A percentile compares a stretch with the other conserved stretches of the same genome.
These are phyloP conservation scores for Menura novaehollandiae DNA, from an alignment of 2,113 vertebrate genomes.

Conservation along the genomic window DNA sequence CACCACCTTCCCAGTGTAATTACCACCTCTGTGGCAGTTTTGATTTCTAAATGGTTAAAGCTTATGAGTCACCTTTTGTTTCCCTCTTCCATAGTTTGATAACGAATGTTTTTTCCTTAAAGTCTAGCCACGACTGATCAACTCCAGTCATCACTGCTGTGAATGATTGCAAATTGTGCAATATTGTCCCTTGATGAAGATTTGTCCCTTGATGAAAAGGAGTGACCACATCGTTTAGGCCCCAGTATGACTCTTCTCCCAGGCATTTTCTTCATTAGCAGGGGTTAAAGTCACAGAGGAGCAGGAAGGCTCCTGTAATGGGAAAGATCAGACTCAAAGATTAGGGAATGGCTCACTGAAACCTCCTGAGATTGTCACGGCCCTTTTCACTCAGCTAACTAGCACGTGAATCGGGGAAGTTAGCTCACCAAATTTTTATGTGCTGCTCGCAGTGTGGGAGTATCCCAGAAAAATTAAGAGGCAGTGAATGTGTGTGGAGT, in stretches of 20 bases:
- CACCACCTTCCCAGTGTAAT: background rate
- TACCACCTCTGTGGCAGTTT: background rate
- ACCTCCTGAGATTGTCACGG: background rate
- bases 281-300: background rate
- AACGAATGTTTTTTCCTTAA: background rate
- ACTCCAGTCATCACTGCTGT: background rate
- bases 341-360: background rate
- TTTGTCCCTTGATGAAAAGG: background rate
- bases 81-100: background rate
- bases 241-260: background rate
- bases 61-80: conserved; percentile 10
- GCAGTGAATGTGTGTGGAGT: background rate
- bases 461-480: background rate
- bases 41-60: background rate
- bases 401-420: background rate
- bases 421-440: background rate
- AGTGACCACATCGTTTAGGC: background rate
- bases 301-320: background rate
- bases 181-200: conserved; percentile 7
- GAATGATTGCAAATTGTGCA: background rate
- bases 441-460: background rate
- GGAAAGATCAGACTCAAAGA: background rate
- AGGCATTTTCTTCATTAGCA: conserved; percentile 33
- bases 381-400: background rate
- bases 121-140: background rate